phyloP scores from a whole-genome alignment of 2,113 vertebrate species.

The Solea senegalensis region DNA sequence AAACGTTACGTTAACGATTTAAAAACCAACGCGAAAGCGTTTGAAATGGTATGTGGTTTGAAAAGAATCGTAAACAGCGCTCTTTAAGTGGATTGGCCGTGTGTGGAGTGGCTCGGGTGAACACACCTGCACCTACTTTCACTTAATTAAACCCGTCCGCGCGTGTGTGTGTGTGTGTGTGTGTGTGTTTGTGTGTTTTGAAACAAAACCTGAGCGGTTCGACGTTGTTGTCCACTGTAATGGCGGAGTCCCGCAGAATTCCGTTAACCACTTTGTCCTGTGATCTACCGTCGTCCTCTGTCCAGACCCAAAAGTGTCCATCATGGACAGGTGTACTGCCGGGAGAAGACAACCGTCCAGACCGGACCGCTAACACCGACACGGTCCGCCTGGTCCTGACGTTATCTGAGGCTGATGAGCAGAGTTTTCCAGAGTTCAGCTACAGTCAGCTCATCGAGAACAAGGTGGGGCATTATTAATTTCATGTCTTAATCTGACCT shows the following conservation, averaged over 20 bases:
- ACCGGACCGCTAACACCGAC: background rate
- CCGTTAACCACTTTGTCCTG: constrained; percentile 83
- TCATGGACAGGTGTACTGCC: background rate
- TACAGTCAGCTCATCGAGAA: constrained; percentile 86
- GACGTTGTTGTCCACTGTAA: constrained; percentile 35
- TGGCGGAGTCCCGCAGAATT: constrained; percentile 89
- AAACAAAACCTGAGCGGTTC: background rate
- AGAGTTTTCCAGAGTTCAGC: constrained; percentile 90
- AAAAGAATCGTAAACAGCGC: no score
- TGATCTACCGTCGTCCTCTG: constrained; percentile 43
- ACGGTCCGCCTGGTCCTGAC: constrained; percentile 83
- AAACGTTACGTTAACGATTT: no score
- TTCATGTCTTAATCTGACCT: no score
- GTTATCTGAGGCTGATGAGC: constrained; percentile 88
- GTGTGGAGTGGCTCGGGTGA: background rate
- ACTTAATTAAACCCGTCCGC: background rate
- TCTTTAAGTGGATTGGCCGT: background rate
- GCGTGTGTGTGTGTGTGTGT: background rate
- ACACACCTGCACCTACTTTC: constrained; percentile 61
- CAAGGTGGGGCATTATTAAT: constrained; percentile 45
- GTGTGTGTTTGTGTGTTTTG: background rate
- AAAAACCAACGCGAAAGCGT: no score
- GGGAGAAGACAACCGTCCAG: background rate
- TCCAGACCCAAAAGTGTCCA: constrained; percentile 39
- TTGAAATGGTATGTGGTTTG: no score